Percentiles rank a stretch among this genome's conserved stretches.
phyloP scores from a whole-genome alignment of 2,797 vertebrate species.

The Xiphorhynchus erythropygius region DNA sequence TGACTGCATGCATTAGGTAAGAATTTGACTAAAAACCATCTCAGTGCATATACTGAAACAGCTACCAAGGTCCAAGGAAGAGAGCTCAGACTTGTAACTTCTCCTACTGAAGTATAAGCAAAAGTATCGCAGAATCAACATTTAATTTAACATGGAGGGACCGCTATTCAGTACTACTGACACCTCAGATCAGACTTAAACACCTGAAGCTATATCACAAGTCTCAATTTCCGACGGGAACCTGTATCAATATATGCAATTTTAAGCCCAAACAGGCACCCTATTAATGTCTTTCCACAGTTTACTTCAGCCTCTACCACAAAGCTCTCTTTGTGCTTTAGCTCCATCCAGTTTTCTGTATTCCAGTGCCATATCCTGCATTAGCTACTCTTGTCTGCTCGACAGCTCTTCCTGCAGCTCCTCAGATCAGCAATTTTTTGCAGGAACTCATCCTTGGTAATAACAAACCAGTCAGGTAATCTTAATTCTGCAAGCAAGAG shows the following conservation, averaged over 20 bases:
- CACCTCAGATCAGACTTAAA: not conserved
- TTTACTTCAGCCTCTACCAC: not conserved
- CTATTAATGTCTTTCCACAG: not conserved
- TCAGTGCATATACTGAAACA: not conserved
- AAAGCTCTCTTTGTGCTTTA: constrained; percentile 17
- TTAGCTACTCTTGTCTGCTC: not conserved
- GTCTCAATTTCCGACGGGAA: not conserved
- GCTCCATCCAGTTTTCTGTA: not conserved
- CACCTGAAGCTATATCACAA: not conserved
- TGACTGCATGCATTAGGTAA: accelerated
- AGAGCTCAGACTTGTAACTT: not conserved
- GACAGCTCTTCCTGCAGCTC: not conserved
- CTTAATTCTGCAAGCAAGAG: not conserved
- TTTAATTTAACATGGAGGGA: not conserved
- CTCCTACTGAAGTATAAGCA: not conserved
- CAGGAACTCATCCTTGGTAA: not conserved
- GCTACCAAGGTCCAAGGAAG: not conserved
- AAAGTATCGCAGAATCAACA: not conserved
- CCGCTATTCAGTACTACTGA: not conserved
- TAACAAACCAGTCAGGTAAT: not conserved
- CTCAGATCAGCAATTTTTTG: not conserved
- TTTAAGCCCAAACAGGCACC: not conserved
- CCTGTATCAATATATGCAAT: not conserved
- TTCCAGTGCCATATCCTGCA: not conserved
- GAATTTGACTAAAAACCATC: not conserved